Percentiles rank a stretch among this genome's conserved stretches.
Conservation (phyloP, 1,140 invertebrate genomes). For the Oscheius sp. region DNA sequence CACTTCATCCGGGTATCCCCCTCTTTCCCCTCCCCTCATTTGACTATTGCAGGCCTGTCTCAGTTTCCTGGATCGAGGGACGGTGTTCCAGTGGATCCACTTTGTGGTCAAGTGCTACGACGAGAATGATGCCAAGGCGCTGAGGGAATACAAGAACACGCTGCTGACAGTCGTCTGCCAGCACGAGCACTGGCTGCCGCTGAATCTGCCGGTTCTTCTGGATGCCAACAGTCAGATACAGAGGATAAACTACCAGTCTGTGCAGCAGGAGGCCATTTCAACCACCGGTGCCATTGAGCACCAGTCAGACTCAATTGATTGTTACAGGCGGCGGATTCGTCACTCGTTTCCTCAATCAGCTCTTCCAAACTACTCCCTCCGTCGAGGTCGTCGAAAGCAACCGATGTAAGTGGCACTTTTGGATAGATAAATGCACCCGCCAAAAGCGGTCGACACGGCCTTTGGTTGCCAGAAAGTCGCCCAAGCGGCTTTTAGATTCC, state of each 20-base stretch:
- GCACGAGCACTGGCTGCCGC: slow-evolving; percentile 65
- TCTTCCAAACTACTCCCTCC: slow-evolving; percentile 23
- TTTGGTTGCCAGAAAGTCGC: no score
- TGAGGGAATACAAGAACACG: slow-evolving; percentile 55
- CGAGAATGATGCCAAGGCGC: slow-evolving; percentile 70
- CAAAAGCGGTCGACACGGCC: no score
- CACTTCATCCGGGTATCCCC: slow-evolving; percentile 47
- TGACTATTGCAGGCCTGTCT: slow-evolving; percentile 73
- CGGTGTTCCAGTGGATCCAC: slow-evolving; percentile 82
- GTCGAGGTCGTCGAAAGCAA: slow-evolving; percentile 46
- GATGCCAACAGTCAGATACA: slow-evolving; percentile 63
- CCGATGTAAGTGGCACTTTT: slow-evolving; percentile 36
- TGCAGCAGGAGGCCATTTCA: neutral
- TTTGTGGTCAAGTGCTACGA: slow-evolving; percentile 81
- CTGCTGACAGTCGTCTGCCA: slow-evolving; percentile 62
- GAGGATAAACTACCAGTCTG: slow-evolving; percentile 28
- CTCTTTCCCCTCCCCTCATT: neutral
- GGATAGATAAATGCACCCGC: no score
- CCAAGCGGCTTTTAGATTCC: no score
- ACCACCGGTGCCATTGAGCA: neutral
- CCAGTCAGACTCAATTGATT: no score
- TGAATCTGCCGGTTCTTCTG: slow-evolving; percentile 74
- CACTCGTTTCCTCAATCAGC: slow-evolving; percentile 29
- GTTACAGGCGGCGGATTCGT: no score
- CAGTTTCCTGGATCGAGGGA: slow-evolving; percentile 87